Conservation (phyloP, 2,113 vertebrate genomes). For the Poeciliopsis occidentalis region DNA sequence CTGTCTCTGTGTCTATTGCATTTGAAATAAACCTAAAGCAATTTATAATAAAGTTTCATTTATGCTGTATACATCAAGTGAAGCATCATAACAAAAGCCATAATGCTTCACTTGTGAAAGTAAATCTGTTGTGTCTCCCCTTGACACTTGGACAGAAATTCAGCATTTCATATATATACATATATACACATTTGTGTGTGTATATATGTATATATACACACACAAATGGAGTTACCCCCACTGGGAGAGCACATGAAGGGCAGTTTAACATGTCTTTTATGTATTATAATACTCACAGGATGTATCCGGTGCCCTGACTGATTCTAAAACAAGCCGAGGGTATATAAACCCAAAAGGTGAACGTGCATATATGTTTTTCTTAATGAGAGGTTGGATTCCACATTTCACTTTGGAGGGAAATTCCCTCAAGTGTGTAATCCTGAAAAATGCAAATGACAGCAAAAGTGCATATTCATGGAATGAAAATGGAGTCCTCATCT, state of each 20-base stretch:
- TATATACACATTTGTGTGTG: too few relatives aligned
- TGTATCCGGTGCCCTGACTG: conserved; percentile 49
- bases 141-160: too few relatives aligned
- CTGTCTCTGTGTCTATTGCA: too few relatives aligned
- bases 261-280: conserved; percentile 73
- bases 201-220: too few relatives aligned
- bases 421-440: conserved; percentile 51
- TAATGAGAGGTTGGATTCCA: conserved; percentile 57
- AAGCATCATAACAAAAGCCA: too few relatives aligned
- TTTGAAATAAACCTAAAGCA: too few relatives aligned
- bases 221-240: conserved; percentile 44
- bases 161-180: too few relatives aligned
- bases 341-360: conserved; percentile 8
- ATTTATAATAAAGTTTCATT: too few relatives aligned
- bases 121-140: too few relatives aligned
- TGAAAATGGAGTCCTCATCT: conserved; percentile 49
- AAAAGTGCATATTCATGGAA: conserved; percentile 57
- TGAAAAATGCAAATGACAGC: conserved; percentile 63
- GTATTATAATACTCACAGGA: conserved; percentile 47
- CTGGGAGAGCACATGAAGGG: conserved; percentile 71
- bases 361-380: conserved; percentile 27
- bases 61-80: too few relatives aligned
- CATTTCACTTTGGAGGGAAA: conserved; percentile 41
- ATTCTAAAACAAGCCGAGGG: conserved; percentile 58
- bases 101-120: too few relatives aligned